Percentiles rank a stretch among this genome's conserved stretches.
Evolutionary conservation across 1,140 invertebrate species (phyloP).

Genomic region (Aradophagus sp.): DNA sequence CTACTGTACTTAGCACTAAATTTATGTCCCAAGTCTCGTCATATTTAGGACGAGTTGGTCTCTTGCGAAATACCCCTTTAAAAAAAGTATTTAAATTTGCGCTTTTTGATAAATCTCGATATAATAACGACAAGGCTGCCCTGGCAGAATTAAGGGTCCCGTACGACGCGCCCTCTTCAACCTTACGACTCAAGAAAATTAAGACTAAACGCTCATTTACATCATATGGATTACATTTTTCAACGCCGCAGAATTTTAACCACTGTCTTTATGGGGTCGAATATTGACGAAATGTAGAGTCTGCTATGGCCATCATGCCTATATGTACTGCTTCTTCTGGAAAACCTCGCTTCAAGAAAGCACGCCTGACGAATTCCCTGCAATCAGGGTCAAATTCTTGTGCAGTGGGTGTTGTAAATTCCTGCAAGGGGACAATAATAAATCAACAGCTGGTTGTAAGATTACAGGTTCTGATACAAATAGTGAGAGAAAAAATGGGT

Average conservation of each 20-base stretch:
- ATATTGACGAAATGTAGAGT: conserved; percentile 22
- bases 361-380: conserved; percentile 3
- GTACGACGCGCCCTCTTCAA: too few species aligned
- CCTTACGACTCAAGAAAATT: too few species aligned
- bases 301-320: conserved; percentile 5
- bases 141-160: too few species aligned
- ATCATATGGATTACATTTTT: too few species aligned
- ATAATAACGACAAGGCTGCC: too few species aligned
- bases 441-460: conserved; percentile 12
- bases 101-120: too few species aligned
- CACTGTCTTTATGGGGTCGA: conserved; percentile 17
- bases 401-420: not conserved
- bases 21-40: not conserved
- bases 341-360: conserved; percentile 11
- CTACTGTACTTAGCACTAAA: not conserved
- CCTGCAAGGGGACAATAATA: conserved; percentile 40
- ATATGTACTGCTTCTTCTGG: conserved; percentile 11
- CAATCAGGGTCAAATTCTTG: not conserved
- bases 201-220: too few species aligned
- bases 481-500: conserved; percentile 41
- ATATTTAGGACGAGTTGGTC: too few species aligned
- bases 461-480: conserved; percentile 12
- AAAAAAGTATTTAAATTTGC: too few species aligned
- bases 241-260: too few species aligned
- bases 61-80: too few species aligned